Evolutionary conservation across 30 jellyfish, hydroid and myxozoan species (phyloP).

Genomic region (Pelagia noctiluca): DNA sequence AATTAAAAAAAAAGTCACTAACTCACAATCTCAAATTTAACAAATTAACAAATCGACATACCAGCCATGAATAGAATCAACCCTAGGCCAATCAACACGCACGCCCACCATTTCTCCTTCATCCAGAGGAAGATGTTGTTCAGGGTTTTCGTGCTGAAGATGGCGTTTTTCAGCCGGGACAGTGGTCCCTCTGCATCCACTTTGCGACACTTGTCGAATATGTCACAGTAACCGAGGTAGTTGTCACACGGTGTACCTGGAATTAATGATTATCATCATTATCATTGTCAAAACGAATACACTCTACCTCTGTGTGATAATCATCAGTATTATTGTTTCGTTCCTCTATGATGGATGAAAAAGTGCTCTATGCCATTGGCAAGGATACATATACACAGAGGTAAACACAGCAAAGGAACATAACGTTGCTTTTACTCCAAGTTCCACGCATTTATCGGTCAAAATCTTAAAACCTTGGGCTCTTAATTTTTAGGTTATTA

Average conservation of each 20-base stretch:
- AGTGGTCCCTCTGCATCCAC: slow-evolving; percentile 97
- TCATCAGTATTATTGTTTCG: too few relatives aligned
- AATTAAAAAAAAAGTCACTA: slow-evolving; percentile 1
- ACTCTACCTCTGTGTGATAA: too few relatives aligned
- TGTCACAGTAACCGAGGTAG: slow-evolving; percentile 88
- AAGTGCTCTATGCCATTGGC: too few relatives aligned
- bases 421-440: too few relatives aligned
- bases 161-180: slow-evolving; percentile 75
- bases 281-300: too few relatives aligned
- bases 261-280: too few relatives aligned
- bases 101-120: slow-evolving; percentile 96
- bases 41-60: background rate
- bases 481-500: too few relatives aligned
- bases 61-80: slow-evolving; percentile 91
- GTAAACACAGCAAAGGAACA: too few relatives aligned
- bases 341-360: too few relatives aligned
- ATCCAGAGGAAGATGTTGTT: slow-evolving; percentile 79
- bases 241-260: slow-evolving; percentile 94
- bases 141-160: slow-evolving; percentile 69
- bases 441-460: too few relatives aligned
- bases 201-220: slow-evolving; percentile 84
- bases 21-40: background rate
- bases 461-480: too few relatives aligned
- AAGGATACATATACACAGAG: too few relatives aligned
- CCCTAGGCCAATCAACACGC: slow-evolving; percentile 88